Percentiles rank a stretch among this genome's conserved stretches.
phyloP scores from a whole-genome alignment of 2,797 vertebrate species.

The Florisuga fusca region DNA sequence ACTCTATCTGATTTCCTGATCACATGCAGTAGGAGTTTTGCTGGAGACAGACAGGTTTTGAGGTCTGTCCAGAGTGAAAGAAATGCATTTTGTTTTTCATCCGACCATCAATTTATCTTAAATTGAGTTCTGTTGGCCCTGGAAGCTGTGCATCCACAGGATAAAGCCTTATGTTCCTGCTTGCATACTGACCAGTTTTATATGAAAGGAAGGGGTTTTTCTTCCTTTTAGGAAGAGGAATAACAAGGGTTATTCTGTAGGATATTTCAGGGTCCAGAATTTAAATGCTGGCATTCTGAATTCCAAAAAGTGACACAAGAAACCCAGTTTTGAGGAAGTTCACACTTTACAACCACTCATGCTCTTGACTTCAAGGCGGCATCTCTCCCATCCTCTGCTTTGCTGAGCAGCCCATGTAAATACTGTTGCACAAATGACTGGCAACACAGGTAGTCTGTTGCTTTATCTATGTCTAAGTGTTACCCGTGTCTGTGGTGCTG shows the following conservation, averaged over 20 bases:
- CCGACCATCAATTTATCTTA: background rate
- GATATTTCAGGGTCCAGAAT: background rate
- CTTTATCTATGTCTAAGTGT: background rate
- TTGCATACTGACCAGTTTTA: background rate
- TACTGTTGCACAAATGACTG: background rate
- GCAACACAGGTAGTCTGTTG: background rate
- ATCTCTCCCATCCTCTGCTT: background rate
- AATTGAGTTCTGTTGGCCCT: background rate
- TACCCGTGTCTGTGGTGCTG: background rate
- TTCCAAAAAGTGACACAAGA: background rate
- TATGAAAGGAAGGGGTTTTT: background rate
- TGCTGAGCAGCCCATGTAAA: rapidly evolving
- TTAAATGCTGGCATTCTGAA: background rate
- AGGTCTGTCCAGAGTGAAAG: background rate
- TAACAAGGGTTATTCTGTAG: background rate
- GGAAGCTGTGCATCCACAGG: background rate
- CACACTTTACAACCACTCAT: background rate
- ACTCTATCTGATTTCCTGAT: background rate
- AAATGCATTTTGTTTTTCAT: background rate
- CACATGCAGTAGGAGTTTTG: background rate
- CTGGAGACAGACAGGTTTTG: background rate
- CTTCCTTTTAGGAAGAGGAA: background rate
- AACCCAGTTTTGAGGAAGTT: background rate
- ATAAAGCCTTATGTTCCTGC: background rate
- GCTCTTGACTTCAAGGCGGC: background rate